Evolutionary conservation across 2,797 vertebrate genomes (phyloP), one percentile per base, ranked within the genome.

Genomic region (Phoxinus dragarum): DNA sequence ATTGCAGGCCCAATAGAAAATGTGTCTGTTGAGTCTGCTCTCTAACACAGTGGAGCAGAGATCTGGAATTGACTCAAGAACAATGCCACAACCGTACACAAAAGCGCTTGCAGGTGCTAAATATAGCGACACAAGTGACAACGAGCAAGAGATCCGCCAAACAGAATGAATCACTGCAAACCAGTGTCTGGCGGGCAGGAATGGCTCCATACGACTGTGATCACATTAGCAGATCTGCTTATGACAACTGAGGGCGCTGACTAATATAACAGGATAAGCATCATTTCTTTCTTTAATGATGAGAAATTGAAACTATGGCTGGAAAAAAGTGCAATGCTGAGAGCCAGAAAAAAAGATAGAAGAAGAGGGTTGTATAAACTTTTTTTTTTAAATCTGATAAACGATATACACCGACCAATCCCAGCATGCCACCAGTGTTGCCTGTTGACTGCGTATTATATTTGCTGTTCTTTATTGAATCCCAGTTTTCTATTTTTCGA

Each of bases 101-200:
- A 86, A 82, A 86, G 67, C 59, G 36, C 78, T 59, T 69, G 59
- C 52, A 59, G 74, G 82, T 14, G 75, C 88, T 89, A 90, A 89
- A 88, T 86, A 88, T 90, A 90, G 81, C 73, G 31, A 11, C 23
- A 47, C 64, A 66, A 87, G 88, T 87, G 84, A 86, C 88, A 88
- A 89, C 52, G 72, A 88, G 84, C 68, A 80, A 88, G 79, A 88
- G 88, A 89, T 81, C 77, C 40, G 72, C 84, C 84, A 86, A 89
- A 86, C 84, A 82, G 86, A 88, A 83, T 88, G 87, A 90, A 86
- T 89, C 87, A 89, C 80, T 49, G 61, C 80, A 59, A 83, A 77
- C 27, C 82, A 79, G 78, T 82, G 83, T 73, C 54, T 88, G 54
- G 83, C 67, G 11, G 44, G 64, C 52, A 81, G 19, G 56, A 81